Evolutionary conservation across 1,140 invertebrate genomes (phyloP).

Genomic region (Eurosta solidaginis): DNA sequence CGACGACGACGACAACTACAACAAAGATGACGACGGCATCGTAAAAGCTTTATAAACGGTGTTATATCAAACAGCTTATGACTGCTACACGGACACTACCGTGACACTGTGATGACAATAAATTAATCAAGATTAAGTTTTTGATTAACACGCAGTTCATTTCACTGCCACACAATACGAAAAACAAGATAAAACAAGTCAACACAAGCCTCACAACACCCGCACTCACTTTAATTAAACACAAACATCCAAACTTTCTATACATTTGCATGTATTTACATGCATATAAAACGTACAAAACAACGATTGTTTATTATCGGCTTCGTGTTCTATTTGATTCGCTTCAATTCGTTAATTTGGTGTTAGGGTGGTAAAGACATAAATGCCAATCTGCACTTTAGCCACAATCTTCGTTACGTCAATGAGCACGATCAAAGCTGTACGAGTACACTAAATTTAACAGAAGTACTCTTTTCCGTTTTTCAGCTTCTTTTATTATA

Average conservation of each 20-base stretch:
- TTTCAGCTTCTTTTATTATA: not conserved
- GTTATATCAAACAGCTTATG: no score
- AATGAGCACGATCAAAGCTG: no score
- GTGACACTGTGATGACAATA: not conserved
- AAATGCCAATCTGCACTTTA: not conserved
- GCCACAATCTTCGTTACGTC: not conserved
- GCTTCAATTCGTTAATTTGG: not conserved
- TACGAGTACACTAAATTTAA: not conserved
- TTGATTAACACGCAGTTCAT: not conserved
- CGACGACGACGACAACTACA: not conserved
- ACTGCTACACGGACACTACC: not conserved
- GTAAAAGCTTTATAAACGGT: no score
- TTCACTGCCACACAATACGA: not conserved
- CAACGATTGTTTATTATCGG: not conserved
- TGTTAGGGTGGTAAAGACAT: not conserved
- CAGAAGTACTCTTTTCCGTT: not conserved
- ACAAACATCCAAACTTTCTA: conserved; percentile 10
- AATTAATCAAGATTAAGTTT: not conserved
- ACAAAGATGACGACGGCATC: not conserved
- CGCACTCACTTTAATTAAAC: not conserved
- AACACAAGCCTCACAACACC: not conserved
- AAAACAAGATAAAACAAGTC: not conserved
- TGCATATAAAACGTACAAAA: no score
- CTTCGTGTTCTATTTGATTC: not conserved
- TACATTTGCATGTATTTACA: no score